These are phyloP conservation scores for Amphimallon solstitiale DNA, from an alignment of 2,888 invertebrate species.

Conservation along the genomic window DNA sequence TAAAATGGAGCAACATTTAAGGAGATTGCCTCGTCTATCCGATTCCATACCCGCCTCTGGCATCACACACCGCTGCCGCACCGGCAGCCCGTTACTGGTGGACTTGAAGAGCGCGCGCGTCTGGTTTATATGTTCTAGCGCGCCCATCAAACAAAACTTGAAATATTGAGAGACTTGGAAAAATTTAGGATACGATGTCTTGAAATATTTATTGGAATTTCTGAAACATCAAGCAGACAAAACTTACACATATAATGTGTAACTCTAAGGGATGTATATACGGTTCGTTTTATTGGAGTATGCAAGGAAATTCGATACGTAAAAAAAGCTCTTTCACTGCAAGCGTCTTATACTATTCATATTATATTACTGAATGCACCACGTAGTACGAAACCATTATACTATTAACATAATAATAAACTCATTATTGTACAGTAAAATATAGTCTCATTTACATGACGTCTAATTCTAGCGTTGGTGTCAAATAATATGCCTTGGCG, in stretches of 20 bases:
- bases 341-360: too few relatives aligned
- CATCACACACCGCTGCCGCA: neutral
- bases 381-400: too few relatives aligned
- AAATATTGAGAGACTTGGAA: constrained; percentile 30
- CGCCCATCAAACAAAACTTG: constrained; percentile 34
- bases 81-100: neutral
- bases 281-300: neutral
- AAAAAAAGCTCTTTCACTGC: too few relatives aligned
- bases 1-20: constrained; percentile 6
- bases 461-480: too few relatives aligned
- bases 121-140: constrained; percentile 36
- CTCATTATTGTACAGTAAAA: too few relatives aligned
- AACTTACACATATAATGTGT: constrained; percentile 7
- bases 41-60: neutral
- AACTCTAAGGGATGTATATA: neutral
- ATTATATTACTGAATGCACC: too few relatives aligned
- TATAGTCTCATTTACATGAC: too few relatives aligned
- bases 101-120: constrained; percentile 6
- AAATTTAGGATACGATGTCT: constrained; percentile 30
- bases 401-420: too few relatives aligned
- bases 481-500: too few relatives aligned
- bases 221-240: constrained; percentile 32
- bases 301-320: too few relatives aligned
- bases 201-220: constrained; percentile 41
- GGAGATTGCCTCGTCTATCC: constrained; percentile 11